Conservation (phyloP, 2,113 vertebrate species). For the Danionella cerebrum region DNA sequence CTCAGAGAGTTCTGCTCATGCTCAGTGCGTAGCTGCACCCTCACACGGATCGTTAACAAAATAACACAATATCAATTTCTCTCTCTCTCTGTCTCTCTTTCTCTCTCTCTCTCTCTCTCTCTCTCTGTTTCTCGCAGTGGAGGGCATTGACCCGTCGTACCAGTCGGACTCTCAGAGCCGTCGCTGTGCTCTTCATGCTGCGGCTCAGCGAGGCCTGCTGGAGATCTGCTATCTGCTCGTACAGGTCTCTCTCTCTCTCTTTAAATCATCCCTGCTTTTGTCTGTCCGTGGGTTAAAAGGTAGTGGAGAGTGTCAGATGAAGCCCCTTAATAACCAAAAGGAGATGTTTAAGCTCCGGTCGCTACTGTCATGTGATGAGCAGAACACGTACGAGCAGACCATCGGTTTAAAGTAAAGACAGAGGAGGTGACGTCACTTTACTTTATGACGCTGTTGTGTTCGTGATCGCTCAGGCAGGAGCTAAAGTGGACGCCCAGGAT, state of each 20-base stretch:
- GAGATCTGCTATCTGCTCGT: conserved; percentile 83
- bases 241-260: conserved; percentile 72
- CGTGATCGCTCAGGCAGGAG: conserved; percentile 71
- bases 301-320: too few species aligned
- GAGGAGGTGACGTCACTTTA: too few species aligned
- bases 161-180: conserved; percentile 81
- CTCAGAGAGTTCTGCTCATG: conserved; percentile 85
- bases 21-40: conserved; percentile 67
- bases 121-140: conserved; percentile 60
- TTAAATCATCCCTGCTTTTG: too few species aligned
- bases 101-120: background rate
- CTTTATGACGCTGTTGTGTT: background rate
- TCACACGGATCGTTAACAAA: background rate
- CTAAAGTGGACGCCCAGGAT: conserved; percentile 79
- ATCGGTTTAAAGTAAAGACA: too few species aligned
- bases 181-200: conserved; percentile 79
- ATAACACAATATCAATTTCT: background rate
- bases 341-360: too few species aligned
- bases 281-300: too few species aligned
- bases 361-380: too few species aligned
- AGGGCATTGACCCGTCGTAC: conserved; percentile 81
- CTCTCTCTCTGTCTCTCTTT: background rate
- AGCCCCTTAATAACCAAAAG: too few species aligned
- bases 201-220: conserved; percentile 77
- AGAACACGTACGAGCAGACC: too few species aligned